Conservation (phyloP, 92 coral and sea anemone species). For the Pocillopora grandis region DNA sequence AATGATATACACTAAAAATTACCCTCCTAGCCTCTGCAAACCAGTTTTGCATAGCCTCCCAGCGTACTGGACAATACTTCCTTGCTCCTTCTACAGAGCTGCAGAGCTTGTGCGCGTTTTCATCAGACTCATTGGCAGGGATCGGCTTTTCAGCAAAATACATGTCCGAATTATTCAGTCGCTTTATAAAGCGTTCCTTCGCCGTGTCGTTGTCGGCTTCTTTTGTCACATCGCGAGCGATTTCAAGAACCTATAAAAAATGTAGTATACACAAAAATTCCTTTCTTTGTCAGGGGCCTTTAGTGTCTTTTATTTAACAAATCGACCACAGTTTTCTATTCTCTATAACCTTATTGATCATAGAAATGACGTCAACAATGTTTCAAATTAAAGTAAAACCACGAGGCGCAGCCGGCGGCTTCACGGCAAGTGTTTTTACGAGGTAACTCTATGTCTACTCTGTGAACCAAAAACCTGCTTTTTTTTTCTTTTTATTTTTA, state of each 20-base stretch:
- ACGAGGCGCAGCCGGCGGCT: no score
- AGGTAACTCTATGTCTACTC: no score
- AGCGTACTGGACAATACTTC: conserved; percentile 77
- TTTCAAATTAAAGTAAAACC: no score
- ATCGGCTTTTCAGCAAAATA: conserved; percentile 59
- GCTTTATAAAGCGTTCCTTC: conserved; percentile 52
- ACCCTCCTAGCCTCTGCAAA: conserved; percentile 70
- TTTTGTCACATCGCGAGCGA: conserved; percentile 68
- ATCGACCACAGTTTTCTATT: no score
- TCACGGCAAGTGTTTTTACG: no score
- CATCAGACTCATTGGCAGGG: conserved; percentile 68
- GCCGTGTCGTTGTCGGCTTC: conserved; percentile 59
- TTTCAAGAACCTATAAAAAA: conserved; percentile 63
- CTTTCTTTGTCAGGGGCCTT: no score
- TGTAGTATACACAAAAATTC: no score
- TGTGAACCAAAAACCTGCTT: no score
- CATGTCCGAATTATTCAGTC: conserved; percentile 63
- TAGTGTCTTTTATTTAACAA: no score
- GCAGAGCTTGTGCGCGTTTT: conserved; percentile 60
- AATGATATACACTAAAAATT: not conserved
- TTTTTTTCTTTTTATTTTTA: no score
- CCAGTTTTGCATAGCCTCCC: conserved; percentile 89
- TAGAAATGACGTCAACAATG: no score
- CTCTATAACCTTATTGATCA: no score
- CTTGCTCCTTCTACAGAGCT: conserved; percentile 57